Percentiles rank a stretch among this genome's conserved stretches.
phyloP scores from a whole-genome alignment of 2,888 invertebrate genomes.

The Drosophila seclusa region DNA sequence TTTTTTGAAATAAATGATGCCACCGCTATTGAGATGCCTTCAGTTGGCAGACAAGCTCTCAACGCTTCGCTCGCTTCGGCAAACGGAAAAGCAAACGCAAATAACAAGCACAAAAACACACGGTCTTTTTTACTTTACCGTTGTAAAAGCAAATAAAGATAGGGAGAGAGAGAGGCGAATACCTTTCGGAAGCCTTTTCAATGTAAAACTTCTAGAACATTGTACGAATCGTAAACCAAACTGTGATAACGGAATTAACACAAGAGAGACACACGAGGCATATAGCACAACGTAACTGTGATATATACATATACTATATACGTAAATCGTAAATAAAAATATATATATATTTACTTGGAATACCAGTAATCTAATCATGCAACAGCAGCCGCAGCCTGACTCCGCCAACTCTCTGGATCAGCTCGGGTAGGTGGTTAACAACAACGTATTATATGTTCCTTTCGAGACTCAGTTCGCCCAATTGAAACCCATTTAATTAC shows the following conservation, averaged over 20 bases:
- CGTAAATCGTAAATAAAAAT: background rate
- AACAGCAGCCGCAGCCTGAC: conserved; percentile 18
- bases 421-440: conserved; percentile 41
- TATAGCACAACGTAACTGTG: conserved; percentile 52
- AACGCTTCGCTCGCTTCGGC: conserved; percentile 61
- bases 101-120: conserved; percentile 26
- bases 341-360: conserved; percentile 23
- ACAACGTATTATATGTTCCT: conserved; percentile 5
- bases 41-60: conserved; percentile 71
- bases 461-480: background rate
- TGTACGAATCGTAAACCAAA: conserved; percentile 55
- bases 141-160: conserved; percentile 36
- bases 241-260: conserved; percentile 63
- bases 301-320: conserved; percentile 30
- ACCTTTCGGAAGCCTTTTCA: conserved; percentile 55
- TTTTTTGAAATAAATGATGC: conserved; percentile 70
- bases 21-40: conserved; percentile 50
- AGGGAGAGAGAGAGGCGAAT: conserved; percentile 20
- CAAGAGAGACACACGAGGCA: conserved; percentile 28
- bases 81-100: conserved; percentile 40
- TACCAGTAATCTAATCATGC: conserved; percentile 18
- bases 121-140: background rate
- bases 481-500: conserved; percentile 16
- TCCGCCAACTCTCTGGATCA: conserved; percentile 34
- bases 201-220: conserved; percentile 65